Conservation (phyloP, 2,113 vertebrate genomes). For the Anhinga anhinga region DNA sequence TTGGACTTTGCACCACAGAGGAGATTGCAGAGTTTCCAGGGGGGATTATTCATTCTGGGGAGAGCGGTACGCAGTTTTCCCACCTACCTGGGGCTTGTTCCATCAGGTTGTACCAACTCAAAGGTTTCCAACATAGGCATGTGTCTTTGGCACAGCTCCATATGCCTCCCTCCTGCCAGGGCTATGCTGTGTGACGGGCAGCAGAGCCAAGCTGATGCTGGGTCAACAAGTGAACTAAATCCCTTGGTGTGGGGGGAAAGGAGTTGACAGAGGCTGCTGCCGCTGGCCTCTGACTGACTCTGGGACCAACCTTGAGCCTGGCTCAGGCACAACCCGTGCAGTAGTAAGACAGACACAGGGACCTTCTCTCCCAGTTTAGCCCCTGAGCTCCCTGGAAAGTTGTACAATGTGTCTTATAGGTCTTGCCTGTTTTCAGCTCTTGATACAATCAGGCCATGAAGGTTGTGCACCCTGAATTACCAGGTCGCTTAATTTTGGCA, state of each 20-base stretch:
- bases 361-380: neutral
- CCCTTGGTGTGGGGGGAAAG: neutral
- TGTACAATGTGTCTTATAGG: accelerated
- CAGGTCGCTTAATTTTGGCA: neutral
- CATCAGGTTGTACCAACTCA: neutral
- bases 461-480: neutral
- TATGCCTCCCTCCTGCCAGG: accelerated
- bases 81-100: neutral
- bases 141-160: neutral
- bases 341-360: neutral
- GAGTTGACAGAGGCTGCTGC: neutral
- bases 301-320: neutral
- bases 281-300: neutral
- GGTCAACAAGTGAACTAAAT: neutral
- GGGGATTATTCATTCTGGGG: neutral
- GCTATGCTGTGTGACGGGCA: neutral
- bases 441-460: neutral
- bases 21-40: neutral
- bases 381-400: neutral
- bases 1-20: neutral
- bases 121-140: accelerated
- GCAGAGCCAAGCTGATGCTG: neutral
- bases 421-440: neutral
- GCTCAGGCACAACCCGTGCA: neutral
- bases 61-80: neutral